Evolutionary conservation across 2,797 vertebrate species (phyloP), one percentile per base, ranked within the genome.

Genomic region (Lepilemur ruficaudatus): DNA sequence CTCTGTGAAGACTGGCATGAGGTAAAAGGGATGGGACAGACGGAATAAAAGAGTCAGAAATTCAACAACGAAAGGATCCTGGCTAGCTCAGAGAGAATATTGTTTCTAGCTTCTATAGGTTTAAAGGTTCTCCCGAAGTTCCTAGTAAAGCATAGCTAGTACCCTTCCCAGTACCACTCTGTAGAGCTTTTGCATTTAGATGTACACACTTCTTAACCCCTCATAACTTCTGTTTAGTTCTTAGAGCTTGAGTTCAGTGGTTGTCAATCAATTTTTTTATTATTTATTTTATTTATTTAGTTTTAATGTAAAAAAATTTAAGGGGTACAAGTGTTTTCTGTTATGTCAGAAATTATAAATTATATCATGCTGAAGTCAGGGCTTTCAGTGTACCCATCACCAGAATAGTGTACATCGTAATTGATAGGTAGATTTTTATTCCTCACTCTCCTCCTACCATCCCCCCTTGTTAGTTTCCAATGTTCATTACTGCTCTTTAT

Each of bases 81-180:
- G n/a, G 5, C 23, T 86, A 32, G 4, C 25, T 22, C 12, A 63
- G 3, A 41, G 30, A 73, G 73, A 67, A 89, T 3, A 41, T 4
- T 61, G 14, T 93, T 76, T 46, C 5, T n/a, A 63, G 2, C 13
- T 1, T 5, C 1, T 4, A 14, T 0, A 79, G 4, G 3, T 7
- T 30, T 84, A 65, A 57, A 3, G 1, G 3, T 91, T 92, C 14
- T 59, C n/a, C 22, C 25, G 10, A 18, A 20, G 6, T 43, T 41
- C 23, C 38, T 25, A 50, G 23, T 48, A 48, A 80, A 80, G 0
- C 30, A 23, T 7, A 82, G 48, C 14, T 30, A 80, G 22, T 2
- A 59, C 0, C 10, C 38, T 9, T 8, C 12, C 30, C 23, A 67
- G 38, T 43, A 38, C 6, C 43, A 32, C 2, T 75, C 15, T 55